A percentile compares a stretch with the other conserved stretches of the same genome.
Evolutionary conservation across 92 coral and sea anemone species (phyloP).

Genomic region (Phenganax subtilis): DNA sequence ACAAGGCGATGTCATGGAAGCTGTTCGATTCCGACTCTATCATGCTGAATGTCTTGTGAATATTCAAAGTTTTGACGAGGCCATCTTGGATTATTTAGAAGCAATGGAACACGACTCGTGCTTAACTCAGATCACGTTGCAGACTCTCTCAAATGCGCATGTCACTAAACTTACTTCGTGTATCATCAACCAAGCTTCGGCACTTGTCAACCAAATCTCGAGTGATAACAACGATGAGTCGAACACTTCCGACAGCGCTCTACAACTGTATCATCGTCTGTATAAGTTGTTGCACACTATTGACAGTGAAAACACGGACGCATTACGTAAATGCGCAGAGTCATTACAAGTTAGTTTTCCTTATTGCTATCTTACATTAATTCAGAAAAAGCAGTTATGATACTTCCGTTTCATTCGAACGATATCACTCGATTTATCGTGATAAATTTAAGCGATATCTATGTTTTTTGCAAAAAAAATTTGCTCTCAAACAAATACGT

Average conservation of each 20-base stretch:
- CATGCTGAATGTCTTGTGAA: constrained; percentile 39
- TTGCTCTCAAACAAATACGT: no score
- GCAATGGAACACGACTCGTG: constrained; percentile 32
- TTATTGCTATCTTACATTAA: background rate
- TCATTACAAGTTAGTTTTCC: constrained; percentile 50
- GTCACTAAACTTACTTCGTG: constrained; percentile 40
- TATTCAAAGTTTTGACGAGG: constrained; percentile 26
- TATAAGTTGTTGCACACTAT: constrained; percentile 60
- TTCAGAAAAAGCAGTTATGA: background rate
- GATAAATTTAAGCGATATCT: no score
- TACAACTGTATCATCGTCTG: constrained; percentile 38
- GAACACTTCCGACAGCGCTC: constrained; percentile 25
- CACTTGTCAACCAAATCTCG: constrained; percentile 37
- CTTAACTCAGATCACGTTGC: constrained; percentile 32
- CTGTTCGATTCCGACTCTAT: constrained; percentile 19
- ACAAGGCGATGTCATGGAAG: constrained; percentile 24
- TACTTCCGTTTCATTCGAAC: no score
- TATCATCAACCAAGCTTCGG: constrained; percentile 39
- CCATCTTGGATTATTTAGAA: constrained; percentile 29
- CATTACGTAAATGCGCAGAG: constrained; percentile 72
- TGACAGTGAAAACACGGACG: constrained; percentile 69
- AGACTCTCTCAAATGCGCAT: constrained; percentile 34
- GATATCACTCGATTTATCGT: no score
- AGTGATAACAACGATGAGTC: constrained; percentile 7
- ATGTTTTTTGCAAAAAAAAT: no score